These are phyloP conservation scores for Crenichthys baileyi DNA, from an alignment of 2,797 vertebrate genomes.

Conservation along the genomic window DNA sequence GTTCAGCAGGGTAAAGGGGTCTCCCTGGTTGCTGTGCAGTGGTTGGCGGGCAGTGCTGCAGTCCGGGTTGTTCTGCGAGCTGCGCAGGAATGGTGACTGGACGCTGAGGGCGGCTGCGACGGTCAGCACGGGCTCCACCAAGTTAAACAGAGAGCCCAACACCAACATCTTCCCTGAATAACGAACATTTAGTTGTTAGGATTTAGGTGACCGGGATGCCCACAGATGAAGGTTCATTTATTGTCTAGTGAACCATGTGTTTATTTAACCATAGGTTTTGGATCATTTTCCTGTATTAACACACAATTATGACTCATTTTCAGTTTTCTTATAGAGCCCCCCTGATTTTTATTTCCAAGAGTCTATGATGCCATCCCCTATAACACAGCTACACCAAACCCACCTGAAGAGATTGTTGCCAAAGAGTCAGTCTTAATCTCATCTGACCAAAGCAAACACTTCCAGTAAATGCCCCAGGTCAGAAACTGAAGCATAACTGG, in stretches of 20 bases:
- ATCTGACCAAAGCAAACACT: no score
- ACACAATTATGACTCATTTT: no score
- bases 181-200: background rate
- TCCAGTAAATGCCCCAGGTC: no score
- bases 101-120: conserved; percentile 88
- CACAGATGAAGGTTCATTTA: background rate
- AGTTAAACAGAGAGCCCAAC: conserved; percentile 85
- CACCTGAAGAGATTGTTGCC: no score
- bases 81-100: conserved; percentile 88
- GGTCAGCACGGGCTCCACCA: conserved; percentile 88
- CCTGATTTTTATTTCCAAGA: no score
- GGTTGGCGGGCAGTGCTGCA: conserved; percentile 80
- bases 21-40: conserved; percentile 89
- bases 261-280: no score
- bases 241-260: background rate
- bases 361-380: no score
- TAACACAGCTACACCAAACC: no score
- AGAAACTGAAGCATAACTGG: background rate
- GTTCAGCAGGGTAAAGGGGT: conserved; percentile 92
- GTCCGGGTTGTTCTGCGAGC: conserved; percentile 83
- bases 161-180: conserved; percentile 91
- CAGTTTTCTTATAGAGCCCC: no score
- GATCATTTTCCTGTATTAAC: no score
- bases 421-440: no score
- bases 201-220: background rate